phyloP scores from a whole-genome alignment of 2,888 invertebrate genomes.

The Ptilodon capucinus region DNA sequence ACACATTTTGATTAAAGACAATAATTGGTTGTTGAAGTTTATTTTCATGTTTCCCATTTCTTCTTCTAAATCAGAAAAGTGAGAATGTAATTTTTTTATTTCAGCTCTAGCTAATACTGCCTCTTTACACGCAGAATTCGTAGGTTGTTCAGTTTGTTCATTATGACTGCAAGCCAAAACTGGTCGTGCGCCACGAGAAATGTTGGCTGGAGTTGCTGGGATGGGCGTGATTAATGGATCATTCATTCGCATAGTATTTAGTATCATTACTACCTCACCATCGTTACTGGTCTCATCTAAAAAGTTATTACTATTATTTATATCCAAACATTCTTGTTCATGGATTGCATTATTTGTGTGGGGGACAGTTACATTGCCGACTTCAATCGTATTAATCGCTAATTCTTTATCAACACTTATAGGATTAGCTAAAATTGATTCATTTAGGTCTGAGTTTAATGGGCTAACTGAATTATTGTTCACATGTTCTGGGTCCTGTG shows the following conservation, averaged over 20 bases:
- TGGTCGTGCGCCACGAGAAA: constrained; percentile 9
- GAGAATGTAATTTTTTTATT: constrained; percentile 33
- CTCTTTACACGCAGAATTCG: constrained; percentile 24
- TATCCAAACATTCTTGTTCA: constrained; percentile 47
- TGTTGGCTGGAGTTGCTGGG: constrained; percentile 51
- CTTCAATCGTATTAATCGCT: constrained; percentile 19
- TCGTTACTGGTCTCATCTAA: constrained; percentile 39
- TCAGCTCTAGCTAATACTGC: constrained; percentile 38
- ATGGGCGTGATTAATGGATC: constrained; percentile 55
- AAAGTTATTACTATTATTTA: constrained; percentile 46
- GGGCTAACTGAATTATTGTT: constrained; percentile 15
- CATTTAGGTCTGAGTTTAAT: constrained; percentile 1
- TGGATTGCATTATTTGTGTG: constrained; percentile 6
- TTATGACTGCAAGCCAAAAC: constrained; percentile 1
- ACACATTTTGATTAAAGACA: not conserved
- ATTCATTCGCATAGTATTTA: constrained; percentile 52
- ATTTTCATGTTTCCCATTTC: constrained; percentile 37
- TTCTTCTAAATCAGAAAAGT: constrained; percentile 32
- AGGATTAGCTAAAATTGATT: constrained; percentile 10
- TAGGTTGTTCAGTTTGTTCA: constrained; percentile 5
- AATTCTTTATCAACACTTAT: constrained; percentile 3
- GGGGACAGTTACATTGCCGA: not conserved
- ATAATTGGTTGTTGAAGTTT: constrained; percentile 21
- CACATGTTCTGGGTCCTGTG: not conserved
- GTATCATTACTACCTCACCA: constrained; percentile 60